Evolutionary conservation across 1,140 invertebrate genomes (phyloP).

Genomic region (Bicyclus anynana): DNA sequence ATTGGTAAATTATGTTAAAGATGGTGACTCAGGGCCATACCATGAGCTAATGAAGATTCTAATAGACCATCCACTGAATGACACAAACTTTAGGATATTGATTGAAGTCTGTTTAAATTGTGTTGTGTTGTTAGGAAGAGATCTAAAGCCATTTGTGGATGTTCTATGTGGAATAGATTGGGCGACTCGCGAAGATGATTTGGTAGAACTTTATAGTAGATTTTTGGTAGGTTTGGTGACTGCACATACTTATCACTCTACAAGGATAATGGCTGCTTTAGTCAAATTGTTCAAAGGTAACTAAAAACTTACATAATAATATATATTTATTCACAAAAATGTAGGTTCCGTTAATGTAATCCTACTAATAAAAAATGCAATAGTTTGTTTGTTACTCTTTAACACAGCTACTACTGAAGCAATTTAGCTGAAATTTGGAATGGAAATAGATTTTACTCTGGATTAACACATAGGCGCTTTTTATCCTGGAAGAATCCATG

Average conservation of each 20-base stretch:
- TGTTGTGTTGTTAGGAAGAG: slow-evolving; percentile 58
- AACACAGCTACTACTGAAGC: no score
- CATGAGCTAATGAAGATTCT: slow-evolving; percentile 62
- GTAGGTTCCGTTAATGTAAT: no score
- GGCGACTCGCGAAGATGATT: slow-evolving; percentile 43
- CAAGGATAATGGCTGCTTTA: slow-evolving; percentile 54
- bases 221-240: slow-evolving; percentile 65
- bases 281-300: slow-evolving; percentile 68
- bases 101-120: slow-evolving; percentile 62
- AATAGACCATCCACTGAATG: slow-evolving; percentile 54
- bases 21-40: slow-evolving; percentile 51
- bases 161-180: slow-evolving; percentile 61
- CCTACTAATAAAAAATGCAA: no score
- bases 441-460: no score
- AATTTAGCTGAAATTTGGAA: no score
- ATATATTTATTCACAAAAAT: no score
- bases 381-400: no score
- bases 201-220: slow-evolving; percentile 54
- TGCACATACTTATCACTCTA: slow-evolving; percentile 68
- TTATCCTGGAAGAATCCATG: no score
- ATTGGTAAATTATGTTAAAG: slow-evolving; percentile 43
- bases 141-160: slow-evolving; percentile 58
- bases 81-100: slow-evolving; percentile 60
- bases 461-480: no score
- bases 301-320: background rate